Base-by-base conservation (phyloP, 2,113 vertebrate species). In the Cepphus grylle region DNA sequence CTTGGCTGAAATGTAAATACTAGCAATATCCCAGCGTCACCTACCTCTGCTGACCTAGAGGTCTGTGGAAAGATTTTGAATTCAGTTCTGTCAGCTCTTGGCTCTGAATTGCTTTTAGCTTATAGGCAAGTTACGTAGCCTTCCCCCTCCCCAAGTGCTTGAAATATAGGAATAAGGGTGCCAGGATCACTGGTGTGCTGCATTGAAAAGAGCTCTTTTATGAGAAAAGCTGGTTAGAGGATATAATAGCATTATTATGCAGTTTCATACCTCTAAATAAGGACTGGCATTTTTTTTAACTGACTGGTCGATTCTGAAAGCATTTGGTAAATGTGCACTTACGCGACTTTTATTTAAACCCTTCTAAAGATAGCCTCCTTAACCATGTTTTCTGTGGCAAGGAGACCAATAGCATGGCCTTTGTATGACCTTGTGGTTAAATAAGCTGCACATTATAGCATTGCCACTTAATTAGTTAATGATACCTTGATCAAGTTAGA, bases 391-490 rank as follows among this genome's bases (percentile, higher is more conserved):
- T 89, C 58, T 69, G 20, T 40, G 71, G 40, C 36, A 70, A 50
- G n/a, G 50, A 71, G 52, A 50, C 73, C 49, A 42, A 58, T 6
- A 30, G n/a, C 2, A 3, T 55, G 88, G 63, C 89, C 93, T 96
- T 71, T 52, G 6, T 23, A 10, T 83, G 79, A 93, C 89, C 86
- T 90, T 77, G 43, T 43, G 43, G 58, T 91, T 89, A 91, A 80
- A 86, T 80, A 83, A 65, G 21, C 5, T 18, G 47, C 59, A 30
- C 27, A 7, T 76, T 83, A 49, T 72, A 76, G 25, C 11, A 66
- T 47, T 85, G 22, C n/a, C 82, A 43, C 14, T 87, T 92, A 90
- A 94, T 89, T 96, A 87, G 61, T 95, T 96, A 94, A 96, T 96
- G 80, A 81, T 86, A 86, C 66, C 77, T 94, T 94, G 94, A 92